A percentile compares a stretch with the other conserved stretches of the same genome.
phyloP scores from a whole-genome alignment of 37 sponge, comb jelly and placozoan species.

The Ianthella basta region DNA sequence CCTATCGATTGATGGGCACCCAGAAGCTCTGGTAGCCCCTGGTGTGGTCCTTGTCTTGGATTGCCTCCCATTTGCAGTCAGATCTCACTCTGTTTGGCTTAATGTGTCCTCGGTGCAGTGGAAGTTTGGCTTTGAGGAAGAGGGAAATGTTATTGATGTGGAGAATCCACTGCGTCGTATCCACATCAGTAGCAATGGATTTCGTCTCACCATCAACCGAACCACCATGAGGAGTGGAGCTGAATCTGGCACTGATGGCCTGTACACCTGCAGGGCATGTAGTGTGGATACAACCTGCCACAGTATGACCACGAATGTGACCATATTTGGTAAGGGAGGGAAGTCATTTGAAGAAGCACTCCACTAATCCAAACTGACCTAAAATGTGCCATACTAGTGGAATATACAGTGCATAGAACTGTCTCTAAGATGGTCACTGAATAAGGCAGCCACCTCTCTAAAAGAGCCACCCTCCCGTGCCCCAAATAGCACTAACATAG shows the following conservation, averaged over 20 bases:
- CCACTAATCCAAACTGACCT: too few relatives aligned
- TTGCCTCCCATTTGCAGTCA: background rate
- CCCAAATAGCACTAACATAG: too few relatives aligned
- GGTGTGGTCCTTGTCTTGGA: background rate
- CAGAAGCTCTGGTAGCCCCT: background rate
- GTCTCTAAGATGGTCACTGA: too few relatives aligned
- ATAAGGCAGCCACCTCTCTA: too few relatives aligned
- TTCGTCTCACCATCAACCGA: slow-evolving; percentile 10
- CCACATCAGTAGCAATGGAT: background rate
- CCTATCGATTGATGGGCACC: background rate
- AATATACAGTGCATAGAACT: too few relatives aligned
- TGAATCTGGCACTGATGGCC: background rate
- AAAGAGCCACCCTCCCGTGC: too few relatives aligned
- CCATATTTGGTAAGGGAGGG: slow-evolving; percentile 19
- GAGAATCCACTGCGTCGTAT: background rate
- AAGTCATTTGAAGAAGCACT: too few relatives aligned
- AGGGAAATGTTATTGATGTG: background rate
- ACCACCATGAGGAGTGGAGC: slow-evolving; percentile 13
- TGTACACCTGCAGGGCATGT: slow-evolving; percentile 9
- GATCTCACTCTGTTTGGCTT: background rate
- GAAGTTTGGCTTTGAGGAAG: background rate
- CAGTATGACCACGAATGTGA: background rate
- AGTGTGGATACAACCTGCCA: background rate
- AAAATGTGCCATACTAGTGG: too few relatives aligned
- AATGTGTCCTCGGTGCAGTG: slow-evolving; percentile 14